These are phyloP conservation scores for Orthonevra nobilis DNA, from an alignment of 2,888 invertebrate species.

Conservation along the genomic window DNA sequence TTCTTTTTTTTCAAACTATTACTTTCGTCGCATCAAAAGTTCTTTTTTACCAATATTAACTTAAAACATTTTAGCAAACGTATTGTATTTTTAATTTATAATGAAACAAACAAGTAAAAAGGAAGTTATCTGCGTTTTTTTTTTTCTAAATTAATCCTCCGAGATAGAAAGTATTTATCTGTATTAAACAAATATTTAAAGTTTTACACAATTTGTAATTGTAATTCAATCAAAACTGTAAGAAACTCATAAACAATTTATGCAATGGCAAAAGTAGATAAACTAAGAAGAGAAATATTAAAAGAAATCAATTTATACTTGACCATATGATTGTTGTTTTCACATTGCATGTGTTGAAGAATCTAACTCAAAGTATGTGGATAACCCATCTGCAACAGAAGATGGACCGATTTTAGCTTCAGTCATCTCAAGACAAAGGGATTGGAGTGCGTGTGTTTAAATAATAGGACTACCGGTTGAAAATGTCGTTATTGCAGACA, in stretches of 20 bases:
- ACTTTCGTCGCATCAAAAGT: conserved; percentile 49
- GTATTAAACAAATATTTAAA: conserved; percentile 37
- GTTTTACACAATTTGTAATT: conserved; percentile 21
- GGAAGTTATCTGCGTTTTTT: no score
- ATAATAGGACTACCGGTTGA: no score
- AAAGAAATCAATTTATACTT: conserved; percentile 66
- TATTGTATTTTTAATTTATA: conserved; percentile 54
- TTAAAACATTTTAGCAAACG: conserved; percentile 58
- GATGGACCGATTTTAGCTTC: no score
- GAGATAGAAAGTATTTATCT: conserved; percentile 46
- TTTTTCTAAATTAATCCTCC: conserved; percentile 23
- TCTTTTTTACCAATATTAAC: conserved; percentile 58
- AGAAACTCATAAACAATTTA: conserved; percentile 35
- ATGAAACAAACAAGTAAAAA: conserved; percentile 16
- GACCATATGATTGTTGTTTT: conserved; percentile 1
- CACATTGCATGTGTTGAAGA: not conserved
- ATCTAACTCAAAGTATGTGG: no score
- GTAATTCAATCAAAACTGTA: conserved; percentile 57
- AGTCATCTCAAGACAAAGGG: no score
- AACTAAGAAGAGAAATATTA: conserved; percentile 53
- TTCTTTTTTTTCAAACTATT: not conserved
- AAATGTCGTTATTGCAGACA: no score
- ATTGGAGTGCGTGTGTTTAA: no score
- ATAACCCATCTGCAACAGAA: no score
- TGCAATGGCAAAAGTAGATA: conserved; percentile 64